Base-by-base conservation (phyloP, 1,140 invertebrate genomes). In the Drosophila tsacasi region DNA sequence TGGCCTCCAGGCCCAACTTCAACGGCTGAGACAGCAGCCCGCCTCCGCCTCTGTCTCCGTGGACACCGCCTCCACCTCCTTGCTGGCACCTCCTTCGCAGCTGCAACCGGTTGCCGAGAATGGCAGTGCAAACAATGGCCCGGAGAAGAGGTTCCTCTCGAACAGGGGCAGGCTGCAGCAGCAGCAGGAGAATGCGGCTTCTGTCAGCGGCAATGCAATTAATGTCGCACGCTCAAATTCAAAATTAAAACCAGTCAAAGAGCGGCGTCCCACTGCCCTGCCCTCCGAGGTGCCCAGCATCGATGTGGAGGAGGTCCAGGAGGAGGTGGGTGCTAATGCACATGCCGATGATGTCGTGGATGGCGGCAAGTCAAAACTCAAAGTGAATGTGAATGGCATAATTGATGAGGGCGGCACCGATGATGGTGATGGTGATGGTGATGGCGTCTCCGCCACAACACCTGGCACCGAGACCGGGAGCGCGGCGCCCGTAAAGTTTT, bases 241-340 rank as follows among this genome's bases (percentile, higher is more conserved):
- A 61, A 92, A 92, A 73, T 79, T 92, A 72, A 92, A 89, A 62
- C 91, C 91, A 58, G 91, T 92, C 73, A 92, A 92, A 84, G 87
- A 91, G 59, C 79, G 91, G 21, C 82, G 91, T 8, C 87, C 91
- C 10, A 92, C 91, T 9, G 91, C 91, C 2, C 59, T 92, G 75
- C 91, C 91, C 9, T 81, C 55, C 15, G 91, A 92, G 58, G 84
- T 81, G 47, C 91, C 87, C 35, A 58, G 60, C 50, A 52, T 92
- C 13, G 79, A 66, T 32, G 37, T 66, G 13, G 80, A 73, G 37
- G 52, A 52, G 15, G 50, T 27, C n/a, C 30, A 47, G 21, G 50
- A 67, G 46, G 23, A 68, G 47, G 21, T 3, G 39, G 23, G 32
- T 21, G 57, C 75, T 44, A 32, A 35, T 62, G 54, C 40, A 23